A percentile compares a stretch with the other conserved stretches of the same genome.
Evolutionary conservation across 2,113 vertebrate species (phyloP).

Genomic region (Crotalus horridus): DNA sequence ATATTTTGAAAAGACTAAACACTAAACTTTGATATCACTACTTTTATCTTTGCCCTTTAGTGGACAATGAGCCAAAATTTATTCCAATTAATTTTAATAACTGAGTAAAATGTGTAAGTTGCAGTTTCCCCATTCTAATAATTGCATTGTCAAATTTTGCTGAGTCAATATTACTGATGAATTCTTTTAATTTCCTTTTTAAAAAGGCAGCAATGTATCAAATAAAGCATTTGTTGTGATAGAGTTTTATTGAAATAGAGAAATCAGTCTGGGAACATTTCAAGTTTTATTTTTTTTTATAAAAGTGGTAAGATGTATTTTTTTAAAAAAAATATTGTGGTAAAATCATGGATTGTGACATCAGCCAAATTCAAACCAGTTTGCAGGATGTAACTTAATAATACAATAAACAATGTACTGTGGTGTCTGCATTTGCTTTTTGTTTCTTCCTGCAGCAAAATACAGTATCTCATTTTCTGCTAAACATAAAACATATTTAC

Average conservation of each 20-base stretch:
- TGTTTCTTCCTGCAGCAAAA: neutral
- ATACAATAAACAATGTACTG: neutral
- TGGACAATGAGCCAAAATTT: neutral
- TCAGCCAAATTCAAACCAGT: neutral
- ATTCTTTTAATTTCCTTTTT: neutral
- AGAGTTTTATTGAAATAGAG: neutral
- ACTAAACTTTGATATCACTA: neutral
- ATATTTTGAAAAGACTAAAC: neutral
- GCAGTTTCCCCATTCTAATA: neutral
- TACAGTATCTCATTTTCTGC: neutral
- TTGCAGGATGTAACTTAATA: neutral
- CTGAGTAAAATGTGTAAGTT: neutral
- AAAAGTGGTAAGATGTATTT: neutral
- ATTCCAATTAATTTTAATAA: neutral
- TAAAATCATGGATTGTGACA: neutral
- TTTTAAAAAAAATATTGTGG: neutral
- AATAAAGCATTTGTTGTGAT: fast-evolving
- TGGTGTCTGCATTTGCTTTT: neutral
- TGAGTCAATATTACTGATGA: neutral
- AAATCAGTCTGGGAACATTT: neutral
- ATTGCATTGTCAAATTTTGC: neutral
- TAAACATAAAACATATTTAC: neutral
- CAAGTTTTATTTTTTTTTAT: neutral
- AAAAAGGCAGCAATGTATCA: neutral
- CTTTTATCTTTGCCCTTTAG: neutral